Evolutionary conservation across 2,113 vertebrate species (phyloP), one percentile per base, ranked within the genome.

Genomic region (Semicossyphus pulcher): DNA sequence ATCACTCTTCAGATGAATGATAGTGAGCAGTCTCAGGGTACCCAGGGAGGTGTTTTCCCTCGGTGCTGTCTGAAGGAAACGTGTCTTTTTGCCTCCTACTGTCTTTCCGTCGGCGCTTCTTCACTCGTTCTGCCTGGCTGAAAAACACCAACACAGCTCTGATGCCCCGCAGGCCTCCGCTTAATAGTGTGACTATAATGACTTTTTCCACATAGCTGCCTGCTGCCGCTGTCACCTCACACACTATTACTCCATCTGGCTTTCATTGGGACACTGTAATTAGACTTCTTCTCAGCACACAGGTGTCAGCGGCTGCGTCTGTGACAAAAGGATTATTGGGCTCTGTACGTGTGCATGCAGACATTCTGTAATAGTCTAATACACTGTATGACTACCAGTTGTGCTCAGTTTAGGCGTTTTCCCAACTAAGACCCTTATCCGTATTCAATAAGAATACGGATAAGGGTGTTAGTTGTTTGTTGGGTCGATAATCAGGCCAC

Each of bases 121-220:
- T 67, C 59, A n/a, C 15, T 70, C 2, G 56, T 76, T 81, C 21
- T 59, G 80, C 81, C 63, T 81, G 14, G 29, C 29, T 76, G 74
- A 77, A 66, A n/a, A 52, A 76, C 63, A 76, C 25, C 44, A 49
- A 28, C 28, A 60, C 57, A 67, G 37, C 56, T 54, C 67, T 11
- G 58, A 70, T 42, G 70, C 73, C 80, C 81, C 26, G 20, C 53
- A 83, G 71, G 73, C 60, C 53, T 67, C 34, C 1, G 72, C 53
- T 80, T 84, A 89, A 91, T 80, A 83, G 75, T 66, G 59, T 54
- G 76, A 61, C 78, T 76, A 56, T 85, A 90, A 90, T 92, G 81
- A 80, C 79, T 88, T 87, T 88, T 88, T 89, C 84, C 80, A 82
- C 80, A 76, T 72, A 80, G 80, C 64, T 87, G 79, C 80, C 77